Conservation (phyloP, 2,113 vertebrate species). For the Alosa alosa region DNA sequence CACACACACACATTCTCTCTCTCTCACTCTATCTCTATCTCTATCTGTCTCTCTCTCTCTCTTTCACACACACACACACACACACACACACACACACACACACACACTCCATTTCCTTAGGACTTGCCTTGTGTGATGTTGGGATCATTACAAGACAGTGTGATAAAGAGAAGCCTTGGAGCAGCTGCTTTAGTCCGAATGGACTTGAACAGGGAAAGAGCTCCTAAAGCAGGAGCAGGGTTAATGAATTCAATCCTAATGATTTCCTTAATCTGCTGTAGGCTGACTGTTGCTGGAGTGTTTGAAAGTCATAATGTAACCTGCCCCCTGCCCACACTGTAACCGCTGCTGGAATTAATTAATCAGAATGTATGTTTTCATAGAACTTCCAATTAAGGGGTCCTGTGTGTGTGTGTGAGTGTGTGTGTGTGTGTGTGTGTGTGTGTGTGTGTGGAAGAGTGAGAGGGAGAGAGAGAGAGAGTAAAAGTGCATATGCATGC, state of each 20-base stretch:
- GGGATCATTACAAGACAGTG: not conserved
- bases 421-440: not conserved
- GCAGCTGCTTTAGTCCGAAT: not conserved
- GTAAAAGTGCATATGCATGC: not conserved
- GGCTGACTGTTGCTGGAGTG: not conserved
- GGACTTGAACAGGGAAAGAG: not conserved
- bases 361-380: not conserved
- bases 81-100: not conserved
- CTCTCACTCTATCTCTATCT: not conserved
- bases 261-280: slow-evolving; percentile 2
- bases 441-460: not conserved
- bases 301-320: not conserved
- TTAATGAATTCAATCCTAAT: slow-evolving; percentile 1
- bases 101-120: not conserved
- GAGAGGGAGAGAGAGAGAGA: not conserved
- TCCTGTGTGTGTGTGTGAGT: not conserved
- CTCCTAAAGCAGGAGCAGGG: not conserved
- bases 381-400: not conserved
- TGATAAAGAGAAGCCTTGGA: not conserved
- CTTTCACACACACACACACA: not conserved
- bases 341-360: not conserved
- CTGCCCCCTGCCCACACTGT: not conserved
- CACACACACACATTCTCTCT: too few species aligned
- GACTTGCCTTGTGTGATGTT: not conserved
- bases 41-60: not conserved